Evolutionary conservation across 2,113 vertebrate genomes (phyloP), one percentile per base, ranked within the genome.

Genomic region (Pseudois nayaur): DNA sequence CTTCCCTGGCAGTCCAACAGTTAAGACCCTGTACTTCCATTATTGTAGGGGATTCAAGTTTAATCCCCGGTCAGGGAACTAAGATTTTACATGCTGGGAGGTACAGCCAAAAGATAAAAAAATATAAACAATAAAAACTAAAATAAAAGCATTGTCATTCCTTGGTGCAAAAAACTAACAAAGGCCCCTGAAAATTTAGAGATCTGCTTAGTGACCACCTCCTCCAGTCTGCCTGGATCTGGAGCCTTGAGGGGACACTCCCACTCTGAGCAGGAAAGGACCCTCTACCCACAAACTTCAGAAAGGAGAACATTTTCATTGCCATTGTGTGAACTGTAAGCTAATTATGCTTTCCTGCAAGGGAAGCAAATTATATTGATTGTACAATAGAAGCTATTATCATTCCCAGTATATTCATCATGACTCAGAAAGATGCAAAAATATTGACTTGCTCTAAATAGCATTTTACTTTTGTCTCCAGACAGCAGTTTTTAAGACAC

Each of bases 341-440:
- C 97, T 98, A 97, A 97, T 97, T 96, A 95, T 89, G 83, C 97
- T 97, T 97, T 95, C 96, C 90, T 98, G 94, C 89, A 95, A 89
- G 79, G 93, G 91, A 96, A 97, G 94, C 89, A 97, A 98, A 98
- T 98, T 97, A 97, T 94, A 97, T 97, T 95, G 93, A 97, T 97
- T 95, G 94, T 96, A 97, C 94, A 97, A 97, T 97, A 97, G 92
- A 95, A 97, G 97, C 95, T 93, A 97, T 97, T 96, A 95, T 97
- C 94, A 94, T 95, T 48, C 74, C 43, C 54, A 85, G 79, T 89
- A 87, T 97, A 95, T 97, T 96, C 96, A 96, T 93, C 97, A 89
- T 93, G 94, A 97, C 94, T 97, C 95, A 94, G 87, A 96, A 97
- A 96, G 95, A 98, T 97, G 93, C 91, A 97, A 98, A 98, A 98